Base-by-base conservation (phyloP, 1,140 invertebrate genomes). In the Hesperophylax magnus region DNA sequence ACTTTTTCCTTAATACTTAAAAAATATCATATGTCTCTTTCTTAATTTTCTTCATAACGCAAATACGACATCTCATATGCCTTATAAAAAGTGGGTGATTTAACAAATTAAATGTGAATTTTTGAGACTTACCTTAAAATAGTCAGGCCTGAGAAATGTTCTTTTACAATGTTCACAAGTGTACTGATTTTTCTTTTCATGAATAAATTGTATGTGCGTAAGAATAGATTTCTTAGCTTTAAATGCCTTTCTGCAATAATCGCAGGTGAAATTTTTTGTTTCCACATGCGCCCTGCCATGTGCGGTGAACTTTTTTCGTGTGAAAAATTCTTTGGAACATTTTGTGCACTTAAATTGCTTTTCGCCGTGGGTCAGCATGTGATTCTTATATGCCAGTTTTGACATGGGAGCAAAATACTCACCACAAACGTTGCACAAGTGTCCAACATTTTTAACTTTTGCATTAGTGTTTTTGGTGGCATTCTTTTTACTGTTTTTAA, bases 301-400 rank as follows among this genome's bases (percentile, higher is more conserved):
- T 15, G 20, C 18, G 0, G 39, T 53, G 9, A 79, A 47, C 15
- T 18, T 17, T 20, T 24, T 53, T n/a, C 63, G 8, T n/a, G 52
- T 58, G 24, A 47, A 34, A 65, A 69, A 79, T n/a, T 39, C 39
- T 58, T 69, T 79, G 17, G 47, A 22, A 39, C 77, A 74, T n/a
- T 60, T 52, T 2, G 72, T 39, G n/a, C 67, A 79, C 15, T 20
- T 52, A n/a, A 52, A 27, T 5, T 58, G 9, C n/a, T n/a, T n/a
- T n/a, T n/a, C n/a, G n/a, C n/a, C n/a, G n/a, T n/a, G n/a, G n/a
- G n/a, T n/a, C n/a, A n/a, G n/a, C n/a, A n/a, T n/a, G n/a, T n/a
- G n/a, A n/a, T n/a, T n/a, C n/a, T n/a, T n/a, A n/a, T n/a, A 39
- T 18, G 20, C 15, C 4, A 60, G 63, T 63, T 77, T 27, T 24